A percentile compares a stretch with the other conserved stretches of the same genome.
These are phyloP conservation scores for Halcyon malimbica DNA, from an alignment of 2,113 vertebrate species.

Conservation along the genomic window DNA sequence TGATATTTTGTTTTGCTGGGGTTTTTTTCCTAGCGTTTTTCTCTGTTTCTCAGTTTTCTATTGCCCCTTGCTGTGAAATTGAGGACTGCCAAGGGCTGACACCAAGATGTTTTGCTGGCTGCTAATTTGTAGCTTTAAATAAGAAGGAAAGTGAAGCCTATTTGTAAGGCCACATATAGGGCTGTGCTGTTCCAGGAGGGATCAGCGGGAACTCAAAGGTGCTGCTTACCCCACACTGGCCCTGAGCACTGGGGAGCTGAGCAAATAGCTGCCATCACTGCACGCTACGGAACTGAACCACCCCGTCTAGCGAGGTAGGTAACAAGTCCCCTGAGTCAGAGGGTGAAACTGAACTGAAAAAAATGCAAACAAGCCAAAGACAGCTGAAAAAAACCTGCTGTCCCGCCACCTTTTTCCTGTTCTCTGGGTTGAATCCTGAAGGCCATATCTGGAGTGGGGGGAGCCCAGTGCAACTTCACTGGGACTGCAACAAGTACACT, in stretches of 20 bases:
- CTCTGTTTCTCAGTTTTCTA: not conserved
- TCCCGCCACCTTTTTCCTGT: not conserved
- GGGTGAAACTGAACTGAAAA: not conserved
- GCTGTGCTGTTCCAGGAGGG: not conserved
- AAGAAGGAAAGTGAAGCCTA: not conserved
- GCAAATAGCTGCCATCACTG: not conserved
- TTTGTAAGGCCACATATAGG: not conserved
- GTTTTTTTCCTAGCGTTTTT: not conserved
- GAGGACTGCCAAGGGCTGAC: not conserved
- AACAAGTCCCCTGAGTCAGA: not conserved
- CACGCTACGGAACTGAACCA: not conserved
- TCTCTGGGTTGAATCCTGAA: not conserved
- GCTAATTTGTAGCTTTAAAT: not conserved
- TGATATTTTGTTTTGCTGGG: not conserved
- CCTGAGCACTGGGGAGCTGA: not conserved
- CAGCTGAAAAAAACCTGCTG: not conserved
- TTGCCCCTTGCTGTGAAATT: not conserved
- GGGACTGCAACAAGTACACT: not conserved
- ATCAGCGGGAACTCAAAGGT: not conserved
- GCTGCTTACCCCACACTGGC: not conserved
- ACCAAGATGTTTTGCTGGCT: not conserved
- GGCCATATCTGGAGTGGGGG: not conserved
- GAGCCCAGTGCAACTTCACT: not conserved
- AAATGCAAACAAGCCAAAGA: not conserved
- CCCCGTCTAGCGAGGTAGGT: not conserved